Evolutionary conservation across 2,888 invertebrate species (phyloP).

Genomic region (Sesia bembeciformis): DNA sequence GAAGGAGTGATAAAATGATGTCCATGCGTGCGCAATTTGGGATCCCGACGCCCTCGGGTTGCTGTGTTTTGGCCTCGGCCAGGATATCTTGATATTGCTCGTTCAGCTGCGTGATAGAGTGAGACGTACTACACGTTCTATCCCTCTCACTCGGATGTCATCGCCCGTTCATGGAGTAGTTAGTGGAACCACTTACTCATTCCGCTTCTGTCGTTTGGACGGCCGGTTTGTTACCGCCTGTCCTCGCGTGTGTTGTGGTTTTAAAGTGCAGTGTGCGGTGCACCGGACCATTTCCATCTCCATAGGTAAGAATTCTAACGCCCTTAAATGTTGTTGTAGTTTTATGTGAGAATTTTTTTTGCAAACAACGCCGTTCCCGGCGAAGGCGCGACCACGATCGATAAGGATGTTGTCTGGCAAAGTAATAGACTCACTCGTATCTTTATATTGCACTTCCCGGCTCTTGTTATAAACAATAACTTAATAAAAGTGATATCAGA

Average conservation of each 20-base stretch:
- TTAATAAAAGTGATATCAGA: too few species aligned
- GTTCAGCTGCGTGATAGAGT: background rate
- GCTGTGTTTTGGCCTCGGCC: background rate
- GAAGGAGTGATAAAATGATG: too few species aligned
- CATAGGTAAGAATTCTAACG: constrained; percentile 40
- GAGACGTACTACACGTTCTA: constrained; percentile 14
- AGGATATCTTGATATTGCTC: background rate
- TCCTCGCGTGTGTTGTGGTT: constrained; percentile 61
- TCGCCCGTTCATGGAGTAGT: constrained; percentile 47
- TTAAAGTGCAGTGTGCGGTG: constrained; percentile 50
- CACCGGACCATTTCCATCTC: constrained; percentile 33
- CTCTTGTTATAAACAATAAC: too few species aligned
- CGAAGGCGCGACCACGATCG: constrained; percentile 57
- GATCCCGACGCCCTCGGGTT: too few species aligned
- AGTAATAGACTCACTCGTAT: background rate
- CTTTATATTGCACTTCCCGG: background rate
- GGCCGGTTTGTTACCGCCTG: constrained; percentile 59
- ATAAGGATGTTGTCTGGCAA: constrained; percentile 63
- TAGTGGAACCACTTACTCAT: constrained; percentile 31
- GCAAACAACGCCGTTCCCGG: constrained; percentile 35
- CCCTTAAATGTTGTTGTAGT: background rate
- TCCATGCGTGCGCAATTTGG: too few species aligned
- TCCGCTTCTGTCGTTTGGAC: constrained; percentile 55
- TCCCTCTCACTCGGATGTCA: constrained; percentile 45
- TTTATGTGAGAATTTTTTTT: constrained; percentile 35